Conservation (phyloP, 2,888 invertebrate genomes). For the Tanytarsus gracilentus region DNA sequence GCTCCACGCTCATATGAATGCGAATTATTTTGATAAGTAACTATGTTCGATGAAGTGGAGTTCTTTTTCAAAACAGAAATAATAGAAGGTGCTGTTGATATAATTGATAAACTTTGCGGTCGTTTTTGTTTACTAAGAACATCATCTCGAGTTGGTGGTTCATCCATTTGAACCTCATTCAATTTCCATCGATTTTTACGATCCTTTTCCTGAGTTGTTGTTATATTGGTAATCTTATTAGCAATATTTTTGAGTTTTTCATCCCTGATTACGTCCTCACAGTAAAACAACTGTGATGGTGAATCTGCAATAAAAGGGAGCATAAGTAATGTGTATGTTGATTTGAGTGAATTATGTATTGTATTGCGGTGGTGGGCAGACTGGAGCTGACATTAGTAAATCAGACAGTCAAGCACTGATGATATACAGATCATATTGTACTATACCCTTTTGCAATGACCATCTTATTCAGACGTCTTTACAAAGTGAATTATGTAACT, state of each 20-base stretch:
- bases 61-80: slow-evolving; percentile 45
- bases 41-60: slow-evolving; percentile 37
- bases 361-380: too few species aligned
- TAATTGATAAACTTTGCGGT: slow-evolving; percentile 23
- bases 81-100: slow-evolving; percentile 41
- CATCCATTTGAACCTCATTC: slow-evolving; percentile 39
- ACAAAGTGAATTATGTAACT: too few species aligned
- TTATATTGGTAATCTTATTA: slow-evolving; percentile 66
- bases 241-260: slow-evolving; percentile 76
- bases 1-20: slow-evolving; percentile 59
- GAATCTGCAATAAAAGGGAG: slow-evolving; percentile 20
- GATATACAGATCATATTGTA: too few species aligned
- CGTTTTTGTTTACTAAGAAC: slow-evolving; percentile 35
- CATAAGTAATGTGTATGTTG: slow-evolving; percentile 17
- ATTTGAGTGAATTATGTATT: background rate
- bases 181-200: slow-evolving; percentile 45
- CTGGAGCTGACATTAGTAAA: too few species aligned
- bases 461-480: too few species aligned
- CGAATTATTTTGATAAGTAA: slow-evolving; percentile 32
- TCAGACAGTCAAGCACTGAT: too few species aligned
- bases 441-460: too few species aligned
- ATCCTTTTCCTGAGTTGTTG: slow-evolving; percentile 34
- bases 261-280: slow-evolving; percentile 47
- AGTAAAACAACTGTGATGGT: slow-evolving; percentile 7
- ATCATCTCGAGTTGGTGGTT: slow-evolving; percentile 42